Evolutionary conservation across 2,113 vertebrate species (phyloP).

Genomic region (Junco hyemalis): DNA sequence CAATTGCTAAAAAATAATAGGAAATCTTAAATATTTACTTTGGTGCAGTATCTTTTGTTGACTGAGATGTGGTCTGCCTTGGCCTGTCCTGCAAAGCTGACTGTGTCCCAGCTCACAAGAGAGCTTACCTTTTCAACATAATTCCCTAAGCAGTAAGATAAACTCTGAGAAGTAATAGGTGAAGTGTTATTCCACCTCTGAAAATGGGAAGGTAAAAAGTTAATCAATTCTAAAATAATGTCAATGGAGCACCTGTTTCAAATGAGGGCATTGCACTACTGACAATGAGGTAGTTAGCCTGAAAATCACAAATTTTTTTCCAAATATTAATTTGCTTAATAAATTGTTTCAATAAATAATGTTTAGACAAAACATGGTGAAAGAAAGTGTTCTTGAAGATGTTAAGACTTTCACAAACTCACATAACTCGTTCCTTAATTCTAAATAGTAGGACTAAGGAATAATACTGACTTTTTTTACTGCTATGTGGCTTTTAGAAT

Average conservation of each 20-base stretch:
- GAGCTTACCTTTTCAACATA: not conserved
- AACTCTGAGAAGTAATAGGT: not conserved
- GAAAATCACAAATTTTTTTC: not conserved
- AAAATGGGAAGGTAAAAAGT: not conserved
- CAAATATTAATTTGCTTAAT: not conserved
- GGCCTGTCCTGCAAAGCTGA: not conserved
- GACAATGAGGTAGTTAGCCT: not conserved
- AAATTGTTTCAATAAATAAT: not conserved
- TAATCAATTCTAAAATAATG: not conserved
- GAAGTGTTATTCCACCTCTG: not conserved
- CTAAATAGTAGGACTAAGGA: not conserved
- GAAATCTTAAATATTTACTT: not conserved
- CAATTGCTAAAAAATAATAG: not conserved
- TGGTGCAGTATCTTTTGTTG: not conserved
- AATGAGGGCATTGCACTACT: not conserved
- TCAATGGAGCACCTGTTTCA: not conserved
- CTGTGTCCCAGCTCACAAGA: not conserved
- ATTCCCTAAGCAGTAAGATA: not conserved
- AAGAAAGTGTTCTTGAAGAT: not conserved
- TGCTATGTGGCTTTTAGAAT: not conserved
- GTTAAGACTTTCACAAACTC: not conserved
- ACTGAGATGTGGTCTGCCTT: not conserved
- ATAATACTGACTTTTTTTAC: not conserved
- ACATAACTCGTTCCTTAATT: not conserved
- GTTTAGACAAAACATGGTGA: not conserved